A percentile compares a stretch with the other conserved stretches of the same genome.
phyloP scores from a whole-genome alignment of 1,140 invertebrate species.

The Drosophila chauvacae region DNA sequence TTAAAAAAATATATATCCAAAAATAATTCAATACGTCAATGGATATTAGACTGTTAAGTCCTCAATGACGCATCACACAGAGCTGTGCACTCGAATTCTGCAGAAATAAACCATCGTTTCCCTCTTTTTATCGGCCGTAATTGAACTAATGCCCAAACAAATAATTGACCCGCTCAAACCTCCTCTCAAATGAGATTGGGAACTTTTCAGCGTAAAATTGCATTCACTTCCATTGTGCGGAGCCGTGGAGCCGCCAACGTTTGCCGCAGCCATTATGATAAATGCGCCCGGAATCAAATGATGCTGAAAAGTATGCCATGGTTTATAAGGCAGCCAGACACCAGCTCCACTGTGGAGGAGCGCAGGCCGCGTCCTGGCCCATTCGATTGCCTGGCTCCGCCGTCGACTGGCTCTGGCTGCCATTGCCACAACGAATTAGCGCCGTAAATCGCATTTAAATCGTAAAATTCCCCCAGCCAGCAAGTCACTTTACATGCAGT shows the following conservation, averaged over 20 bases:
- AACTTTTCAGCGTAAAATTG: conserved; percentile 73
- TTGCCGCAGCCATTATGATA: conserved; percentile 67
- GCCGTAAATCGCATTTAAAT: conserved; percentile 83
- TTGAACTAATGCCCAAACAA: conserved; percentile 48
- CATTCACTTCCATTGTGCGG: conserved; percentile 61
- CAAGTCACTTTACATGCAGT: conserved; percentile 73
- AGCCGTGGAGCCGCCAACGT: conserved; percentile 17
- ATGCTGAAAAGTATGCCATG: conserved; percentile 74
- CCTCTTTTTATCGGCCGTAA: conserved; percentile 11
- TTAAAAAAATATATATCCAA: too few relatives aligned
- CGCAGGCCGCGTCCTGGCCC: conserved; percentile 20
- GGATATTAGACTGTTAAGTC: background rate
- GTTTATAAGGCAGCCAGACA: conserved; percentile 53
- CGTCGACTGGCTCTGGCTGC: conserved; percentile 37
- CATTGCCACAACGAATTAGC: conserved; percentile 79
- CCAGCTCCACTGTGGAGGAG: background rate
- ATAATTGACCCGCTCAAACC: conserved; percentile 38
- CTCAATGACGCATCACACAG: background rate
- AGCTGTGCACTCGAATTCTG: too few relatives aligned
- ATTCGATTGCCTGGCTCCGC: conserved; percentile 60
- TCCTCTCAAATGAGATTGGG: conserved; percentile 61
- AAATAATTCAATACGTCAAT: background rate
- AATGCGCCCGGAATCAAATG: conserved; percentile 74
- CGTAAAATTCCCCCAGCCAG: conserved; percentile 77
- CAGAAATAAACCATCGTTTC: background rate